Evolutionary conservation across 2,797 vertebrate species (phyloP).

Genomic region (Tokudaia muenninki): DNA sequence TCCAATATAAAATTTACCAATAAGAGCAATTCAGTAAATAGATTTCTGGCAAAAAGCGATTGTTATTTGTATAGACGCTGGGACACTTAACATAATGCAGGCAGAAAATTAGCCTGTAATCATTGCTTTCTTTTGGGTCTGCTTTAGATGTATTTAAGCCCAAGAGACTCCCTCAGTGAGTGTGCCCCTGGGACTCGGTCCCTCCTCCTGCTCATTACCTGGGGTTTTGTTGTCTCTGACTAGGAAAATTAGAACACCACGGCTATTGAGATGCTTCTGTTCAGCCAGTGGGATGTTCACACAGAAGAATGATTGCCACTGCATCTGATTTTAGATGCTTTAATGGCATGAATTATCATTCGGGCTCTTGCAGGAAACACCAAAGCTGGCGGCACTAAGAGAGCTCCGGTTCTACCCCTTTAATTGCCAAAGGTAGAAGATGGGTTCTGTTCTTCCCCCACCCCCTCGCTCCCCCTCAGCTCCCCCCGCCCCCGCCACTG

Average conservation of each 20-base stretch:
- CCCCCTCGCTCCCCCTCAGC: no score
- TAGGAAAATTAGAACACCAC: slow-evolving; percentile 83
- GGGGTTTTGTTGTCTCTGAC: slow-evolving; percentile 83
- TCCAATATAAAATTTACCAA: slow-evolving; percentile 76
- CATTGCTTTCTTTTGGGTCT: slow-evolving; percentile 78
- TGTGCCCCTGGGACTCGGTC: slow-evolving; percentile 75
- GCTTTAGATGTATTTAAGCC: slow-evolving; percentile 74
- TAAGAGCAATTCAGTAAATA: slow-evolving; percentile 74
- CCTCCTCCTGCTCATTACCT: slow-evolving; percentile 83
- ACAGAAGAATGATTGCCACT: slow-evolving; percentile 82
- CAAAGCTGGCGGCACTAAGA: neutral
- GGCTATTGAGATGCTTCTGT: slow-evolving; percentile 82
- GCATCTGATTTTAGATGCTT: slow-evolving; percentile 86
- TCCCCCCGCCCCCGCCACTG: neutral
- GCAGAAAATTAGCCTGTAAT: slow-evolving; percentile 89
- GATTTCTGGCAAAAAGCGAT: slow-evolving; percentile 67
- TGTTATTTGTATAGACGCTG: slow-evolving; percentile 82
- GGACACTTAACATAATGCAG: slow-evolving; percentile 82
- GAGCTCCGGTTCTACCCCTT: neutral
- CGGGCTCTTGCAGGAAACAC: slow-evolving; percentile 75
- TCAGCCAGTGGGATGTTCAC: slow-evolving; percentile 83
- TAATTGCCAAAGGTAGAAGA: neutral
- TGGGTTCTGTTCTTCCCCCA: neutral
- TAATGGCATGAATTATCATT: slow-evolving; percentile 85
- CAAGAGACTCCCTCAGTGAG: slow-evolving; percentile 66